These are phyloP conservation scores for Astatoreochromis straeleni DNA, from an alignment of 2,113 vertebrate genomes.

Conservation along the genomic window DNA sequence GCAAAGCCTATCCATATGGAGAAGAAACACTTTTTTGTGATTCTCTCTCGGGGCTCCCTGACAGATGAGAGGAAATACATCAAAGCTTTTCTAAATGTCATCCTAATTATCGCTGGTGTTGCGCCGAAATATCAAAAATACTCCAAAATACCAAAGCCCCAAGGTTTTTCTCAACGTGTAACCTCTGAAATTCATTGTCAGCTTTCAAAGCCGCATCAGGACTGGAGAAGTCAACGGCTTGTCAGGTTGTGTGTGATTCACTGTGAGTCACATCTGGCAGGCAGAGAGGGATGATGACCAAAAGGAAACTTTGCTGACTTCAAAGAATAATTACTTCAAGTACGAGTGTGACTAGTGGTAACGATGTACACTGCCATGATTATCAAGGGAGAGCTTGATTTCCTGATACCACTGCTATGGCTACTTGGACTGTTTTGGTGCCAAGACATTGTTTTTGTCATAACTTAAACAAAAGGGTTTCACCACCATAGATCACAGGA, in stretches of 20 bases:
- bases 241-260: conserved; percentile 4
- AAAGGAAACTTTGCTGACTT: neutral
- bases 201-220: neutral
- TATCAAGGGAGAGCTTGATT: neutral
- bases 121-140: conserved; percentile 44
- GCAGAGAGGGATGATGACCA: neutral
- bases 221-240: neutral
- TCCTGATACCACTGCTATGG: neutral
- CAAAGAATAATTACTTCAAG: neutral
- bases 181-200: conserved; percentile 9
- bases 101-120: conserved; percentile 49
- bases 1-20: neutral
- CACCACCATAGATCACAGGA: neutral
- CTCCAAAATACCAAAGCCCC: conserved; percentile 47
- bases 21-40: neutral
- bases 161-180: conserved; percentile 12
- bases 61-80: conserved; percentile 25
- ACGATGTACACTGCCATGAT: neutral
- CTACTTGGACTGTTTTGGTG: neutral
- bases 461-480: neutral
- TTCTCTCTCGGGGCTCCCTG: neutral
- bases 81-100: conserved; percentile 59
- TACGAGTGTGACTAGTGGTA: neutral
- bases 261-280: neutral
- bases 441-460: neutral